Percentiles rank a stretch among this genome's conserved stretches.
Conservation (phyloP, 35 echinoderm and acorn worm species). For the Lytechinus variegatus region DNA sequence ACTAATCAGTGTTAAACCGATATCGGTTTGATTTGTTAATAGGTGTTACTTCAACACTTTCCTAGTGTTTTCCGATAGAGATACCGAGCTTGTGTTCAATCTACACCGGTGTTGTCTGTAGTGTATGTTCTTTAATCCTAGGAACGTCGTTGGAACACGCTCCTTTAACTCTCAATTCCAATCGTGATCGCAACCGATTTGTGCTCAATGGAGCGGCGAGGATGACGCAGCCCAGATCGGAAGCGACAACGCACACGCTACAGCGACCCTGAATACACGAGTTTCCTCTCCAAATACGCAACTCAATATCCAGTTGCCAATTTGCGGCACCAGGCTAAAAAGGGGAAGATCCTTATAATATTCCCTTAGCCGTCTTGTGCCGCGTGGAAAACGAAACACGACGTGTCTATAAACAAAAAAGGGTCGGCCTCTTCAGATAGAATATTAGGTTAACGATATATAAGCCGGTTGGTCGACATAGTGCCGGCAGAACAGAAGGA, state of each 20-base stretch:
- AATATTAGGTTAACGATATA: background rate
- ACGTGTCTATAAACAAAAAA: background rate
- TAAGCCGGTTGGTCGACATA: background rate
- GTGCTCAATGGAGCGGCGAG: background rate
- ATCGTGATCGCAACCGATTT: background rate
- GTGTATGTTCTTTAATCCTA: too few relatives aligned
- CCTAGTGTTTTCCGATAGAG: too few relatives aligned
- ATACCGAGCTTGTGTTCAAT: too few relatives aligned
- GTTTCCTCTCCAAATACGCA: background rate
- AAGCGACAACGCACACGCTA: constrained; percentile 16
- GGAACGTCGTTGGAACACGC: too few relatives aligned
- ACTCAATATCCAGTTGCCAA: background rate
- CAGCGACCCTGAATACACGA: background rate
- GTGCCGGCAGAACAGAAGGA: background rate
- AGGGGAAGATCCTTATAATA: background rate
- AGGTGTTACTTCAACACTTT: too few relatives aligned
- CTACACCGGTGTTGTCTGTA: too few relatives aligned
- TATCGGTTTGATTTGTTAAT: too few relatives aligned
- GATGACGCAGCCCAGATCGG: background rate
- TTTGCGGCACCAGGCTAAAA: background rate
- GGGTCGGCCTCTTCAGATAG: background rate
- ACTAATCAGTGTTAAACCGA: too few relatives aligned
- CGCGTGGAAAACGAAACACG: background rate
- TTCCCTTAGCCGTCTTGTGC: background rate
- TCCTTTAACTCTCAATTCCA: background rate